Percentiles rank a stretch among this genome's conserved stretches.
phyloP scores from a whole-genome alignment of 1,140 invertebrate genomes.

The Capitella teleta region DNA sequence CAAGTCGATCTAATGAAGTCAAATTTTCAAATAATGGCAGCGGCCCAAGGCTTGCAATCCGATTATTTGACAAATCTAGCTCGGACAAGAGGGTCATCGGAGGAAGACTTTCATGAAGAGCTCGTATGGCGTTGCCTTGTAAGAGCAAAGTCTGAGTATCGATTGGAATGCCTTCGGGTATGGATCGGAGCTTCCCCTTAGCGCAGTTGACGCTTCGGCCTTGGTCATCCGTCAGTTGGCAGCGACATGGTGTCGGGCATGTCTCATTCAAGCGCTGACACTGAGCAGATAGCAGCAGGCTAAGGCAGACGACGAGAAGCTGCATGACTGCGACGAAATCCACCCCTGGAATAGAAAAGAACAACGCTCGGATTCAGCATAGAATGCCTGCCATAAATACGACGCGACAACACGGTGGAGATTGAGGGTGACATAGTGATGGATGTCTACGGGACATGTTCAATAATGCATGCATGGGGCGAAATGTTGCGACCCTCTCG shows the following conservation, averaged over 20 bases:
- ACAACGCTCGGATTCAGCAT: too few species aligned
- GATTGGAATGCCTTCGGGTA: constrained; percentile 20
- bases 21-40: constrained; percentile 21
- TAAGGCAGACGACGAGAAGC: too few species aligned
- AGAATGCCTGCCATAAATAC: too few species aligned
- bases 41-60: constrained; percentile 21
- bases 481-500: too few species aligned
- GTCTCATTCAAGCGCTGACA: too few species aligned
- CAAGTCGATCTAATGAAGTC: constrained; percentile 18
- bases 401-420: too few species aligned
- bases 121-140: constrained; percentile 19
- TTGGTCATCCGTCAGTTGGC: not conserved
- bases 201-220: constrained; percentile 26
- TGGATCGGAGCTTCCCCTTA: constrained; percentile 8
- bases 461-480: too few species aligned
- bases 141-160: constrained; percentile 22
- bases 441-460: too few species aligned
- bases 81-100: constrained; percentile 15
- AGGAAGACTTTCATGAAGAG: constrained; percentile 15
- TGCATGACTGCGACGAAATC: too few species aligned
- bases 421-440: too few species aligned
- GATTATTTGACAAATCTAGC: constrained; percentile 26
- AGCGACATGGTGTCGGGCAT: not conserved
- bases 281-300: too few species aligned
- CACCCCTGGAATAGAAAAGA: too few species aligned